phyloP scores from a whole-genome alignment of 2,888 invertebrate species.

The Aspidapion aeneum region DNA sequence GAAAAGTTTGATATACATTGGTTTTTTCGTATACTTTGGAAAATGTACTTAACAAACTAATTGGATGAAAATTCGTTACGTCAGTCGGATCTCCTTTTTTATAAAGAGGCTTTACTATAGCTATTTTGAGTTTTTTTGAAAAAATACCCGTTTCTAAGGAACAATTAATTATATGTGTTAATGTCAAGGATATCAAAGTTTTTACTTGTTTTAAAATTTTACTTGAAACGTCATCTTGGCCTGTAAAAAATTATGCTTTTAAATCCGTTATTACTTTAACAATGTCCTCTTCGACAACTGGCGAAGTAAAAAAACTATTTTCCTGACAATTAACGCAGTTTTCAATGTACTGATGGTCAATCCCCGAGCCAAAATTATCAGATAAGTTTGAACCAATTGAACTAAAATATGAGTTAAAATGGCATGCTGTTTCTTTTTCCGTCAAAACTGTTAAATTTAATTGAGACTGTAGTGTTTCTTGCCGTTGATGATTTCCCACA shows the following conservation, averaged over 20 bases:
- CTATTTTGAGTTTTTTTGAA: background rate
- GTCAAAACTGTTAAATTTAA: background rate
- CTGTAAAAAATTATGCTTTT: background rate
- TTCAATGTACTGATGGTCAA: background rate
- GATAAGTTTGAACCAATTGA: background rate
- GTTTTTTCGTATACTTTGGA: background rate
- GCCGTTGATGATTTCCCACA: background rate
- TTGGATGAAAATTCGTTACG: background rate
- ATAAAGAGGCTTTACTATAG: background rate
- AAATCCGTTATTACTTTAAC: background rate
- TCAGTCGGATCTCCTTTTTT: background rate
- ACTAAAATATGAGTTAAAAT: background rate
- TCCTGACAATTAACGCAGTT: background rate
- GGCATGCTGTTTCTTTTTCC: background rate
- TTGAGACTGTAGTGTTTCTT: background rate
- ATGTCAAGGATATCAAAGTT: background rate
- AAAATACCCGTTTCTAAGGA: background rate
- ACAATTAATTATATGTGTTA: background rate
- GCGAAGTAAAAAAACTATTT: background rate
- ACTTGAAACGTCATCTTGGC: background rate
- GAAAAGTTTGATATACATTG: background rate
- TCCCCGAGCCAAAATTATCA: background rate
- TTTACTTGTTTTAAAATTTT: background rate
- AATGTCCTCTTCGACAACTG: background rate
- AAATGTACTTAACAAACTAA: background rate